Conservation (phyloP, 1,140 invertebrate species). For the Apis florea region DNA sequence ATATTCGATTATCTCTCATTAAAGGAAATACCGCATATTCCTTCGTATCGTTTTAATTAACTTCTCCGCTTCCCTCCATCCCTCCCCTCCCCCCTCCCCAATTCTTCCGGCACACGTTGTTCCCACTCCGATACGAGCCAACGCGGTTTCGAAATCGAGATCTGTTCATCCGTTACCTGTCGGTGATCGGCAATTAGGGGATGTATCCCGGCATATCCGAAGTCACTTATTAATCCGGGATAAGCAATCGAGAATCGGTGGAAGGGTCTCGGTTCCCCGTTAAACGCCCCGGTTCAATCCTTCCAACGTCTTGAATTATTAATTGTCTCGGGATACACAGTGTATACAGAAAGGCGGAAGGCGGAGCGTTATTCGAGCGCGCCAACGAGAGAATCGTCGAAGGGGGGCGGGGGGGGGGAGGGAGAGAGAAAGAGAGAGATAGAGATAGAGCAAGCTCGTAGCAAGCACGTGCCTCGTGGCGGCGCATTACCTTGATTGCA, state of each 20-base stretch:
- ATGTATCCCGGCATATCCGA: not conserved
- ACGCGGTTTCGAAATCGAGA: not conserved
- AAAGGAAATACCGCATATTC: no score
- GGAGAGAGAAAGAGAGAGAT: not conserved
- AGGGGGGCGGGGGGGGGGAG: slow-evolving; percentile 11
- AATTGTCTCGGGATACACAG: slow-evolving; percentile 57
- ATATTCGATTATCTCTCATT: no score
- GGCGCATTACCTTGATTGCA: slow-evolving; percentile 76
- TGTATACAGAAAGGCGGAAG: slow-evolving; percentile 14
- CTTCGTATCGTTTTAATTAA: not conserved
- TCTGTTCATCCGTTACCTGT: not conserved
- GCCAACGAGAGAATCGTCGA: not conserved
- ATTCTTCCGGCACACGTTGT: not conserved
- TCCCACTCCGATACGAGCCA: no score
- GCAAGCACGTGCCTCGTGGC: slow-evolving; percentile 60
- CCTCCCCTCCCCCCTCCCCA: not conserved
- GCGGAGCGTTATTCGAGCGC: slow-evolving; percentile 47
- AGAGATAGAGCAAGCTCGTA: no score
- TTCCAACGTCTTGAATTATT: slow-evolving; percentile 66
- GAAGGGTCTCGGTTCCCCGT: slow-evolving; percentile 11
- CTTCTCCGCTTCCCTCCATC: no score
- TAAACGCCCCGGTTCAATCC: slow-evolving; percentile 24
- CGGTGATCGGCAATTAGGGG: not conserved
- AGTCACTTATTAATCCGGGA: slow-evolving; percentile 13
- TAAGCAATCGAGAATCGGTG: slow-evolving; percentile 22